Base-by-base conservation (phyloP, 2,797 vertebrate species). In the Hylomyscus alleni region DNA sequence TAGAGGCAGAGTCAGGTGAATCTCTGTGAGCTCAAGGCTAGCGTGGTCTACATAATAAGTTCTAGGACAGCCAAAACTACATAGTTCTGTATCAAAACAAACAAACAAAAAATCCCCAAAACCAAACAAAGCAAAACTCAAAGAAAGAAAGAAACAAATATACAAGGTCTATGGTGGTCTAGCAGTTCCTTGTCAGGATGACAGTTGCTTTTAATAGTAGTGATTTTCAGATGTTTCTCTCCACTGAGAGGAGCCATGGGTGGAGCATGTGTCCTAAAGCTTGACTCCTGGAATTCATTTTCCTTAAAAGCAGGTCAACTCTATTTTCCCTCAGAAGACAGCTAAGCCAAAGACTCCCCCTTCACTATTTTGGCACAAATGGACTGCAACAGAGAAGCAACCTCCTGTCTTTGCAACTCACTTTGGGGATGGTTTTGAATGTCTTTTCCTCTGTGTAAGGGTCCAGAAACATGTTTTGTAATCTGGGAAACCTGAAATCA, bases 221-320 rank as follows among this genome's bases (percentile, higher is more conserved):
- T 82, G 72, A 90, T 90, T 89, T 94, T 40, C 34, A 77, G 62
- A 85, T 67, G 86, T 12, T 88, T 95, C 34, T 89, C 73, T 91
- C 47, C 69, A 52, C 5, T 93, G 47, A 52, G 95, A 95, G 69
- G 90, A 80, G 5, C 92, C 84, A 95, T 92, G 78, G 75, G 8
- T 94, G 69, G 84, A 47, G 77, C 86, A n/a, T 52, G 14, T 67
- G 81, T 92, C 81, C 87, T 40, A 92, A 89, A 73, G 91, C 73
- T 34, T 22, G 77, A 94, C 29, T 95, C 95, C 90, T 97, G 91
- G 89, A 96, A 97, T 93, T 95, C 73, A 95, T 97, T 97, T 80
- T 37, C 47, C 67, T 93, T 93, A 95, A 93, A 96, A 95, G 73
- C 93, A 97, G 91, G 96, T 96, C 95, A 96, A 90, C 92, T 95